Evolutionary conservation across 2,888 invertebrate species (phyloP).

Genomic region (Hydriomena furcata): DNA sequence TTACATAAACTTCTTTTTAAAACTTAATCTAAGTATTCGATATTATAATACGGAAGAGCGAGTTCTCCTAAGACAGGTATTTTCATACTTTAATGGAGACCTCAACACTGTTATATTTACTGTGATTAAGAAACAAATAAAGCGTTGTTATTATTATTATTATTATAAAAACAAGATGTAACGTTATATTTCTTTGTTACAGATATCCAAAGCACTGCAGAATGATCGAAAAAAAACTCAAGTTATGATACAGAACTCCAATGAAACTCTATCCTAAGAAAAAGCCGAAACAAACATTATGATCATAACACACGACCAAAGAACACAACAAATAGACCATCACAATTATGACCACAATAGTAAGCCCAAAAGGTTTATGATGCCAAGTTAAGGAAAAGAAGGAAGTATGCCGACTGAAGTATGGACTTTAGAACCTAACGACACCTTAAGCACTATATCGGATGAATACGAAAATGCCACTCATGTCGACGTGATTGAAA

Average conservation of each 20-base stretch:
- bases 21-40: no score
- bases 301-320: constrained; percentile 41
- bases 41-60: no score
- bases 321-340: constrained; percentile 37
- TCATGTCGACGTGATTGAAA: constrained; percentile 83
- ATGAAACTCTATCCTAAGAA: constrained; percentile 6
- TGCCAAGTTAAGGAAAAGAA: constrained; percentile 60
- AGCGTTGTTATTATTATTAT: no score
- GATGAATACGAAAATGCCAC: constrained; percentile 52
- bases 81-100: no score
- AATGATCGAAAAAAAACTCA: constrained; percentile 9
- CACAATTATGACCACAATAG: constrained; percentile 52
- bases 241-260: constrained; percentile 5
- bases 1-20: no score
- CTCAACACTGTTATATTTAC: no score
- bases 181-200: constrained; percentile 21
- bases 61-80: no score
- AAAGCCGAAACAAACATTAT: constrained; percentile 44
- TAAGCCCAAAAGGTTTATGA: constrained; percentile 66
- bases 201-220: constrained; percentile 9
- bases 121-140: no score
- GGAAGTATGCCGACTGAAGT: constrained; percentile 69
- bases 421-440: constrained; percentile 62
- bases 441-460: constrained; percentile 42
- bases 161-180: no score